These are phyloP conservation scores for Eubucco bourcierii DNA, from an alignment of 2,113 vertebrate genomes.

Conservation along the genomic window DNA sequence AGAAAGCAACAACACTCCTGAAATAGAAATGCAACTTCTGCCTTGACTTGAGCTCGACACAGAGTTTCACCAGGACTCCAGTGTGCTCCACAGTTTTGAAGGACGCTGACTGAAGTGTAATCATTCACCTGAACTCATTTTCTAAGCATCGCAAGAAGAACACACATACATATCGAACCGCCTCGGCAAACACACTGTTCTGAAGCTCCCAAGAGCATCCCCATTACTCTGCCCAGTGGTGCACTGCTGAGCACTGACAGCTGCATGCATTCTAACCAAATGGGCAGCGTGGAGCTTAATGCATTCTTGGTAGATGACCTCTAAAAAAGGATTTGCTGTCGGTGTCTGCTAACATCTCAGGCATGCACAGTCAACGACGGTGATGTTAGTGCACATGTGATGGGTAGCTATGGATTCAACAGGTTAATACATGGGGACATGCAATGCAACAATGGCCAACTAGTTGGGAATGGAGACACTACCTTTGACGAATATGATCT, in stretches of 20 bases:
- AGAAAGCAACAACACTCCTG: neutral
- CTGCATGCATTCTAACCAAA: slow-evolving; percentile 50
- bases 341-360: slow-evolving; percentile 29
- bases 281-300: neutral
- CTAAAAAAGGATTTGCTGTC: neutral
- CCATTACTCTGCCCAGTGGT: neutral
- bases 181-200: neutral
- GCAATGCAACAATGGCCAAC: slow-evolving; percentile 77
- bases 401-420: slow-evolving; percentile 4
- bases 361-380: slow-evolving; percentile 35
- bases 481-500: slow-evolving; percentile 95
- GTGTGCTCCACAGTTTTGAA: neutral
- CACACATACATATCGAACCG: neutral
- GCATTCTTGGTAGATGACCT: neutral
- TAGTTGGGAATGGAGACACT: slow-evolving; percentile 82
- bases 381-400: slow-evolving; percentile 71
- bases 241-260: neutral
- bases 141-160: neutral
- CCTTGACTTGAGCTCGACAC: neutral
- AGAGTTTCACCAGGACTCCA: neutral
- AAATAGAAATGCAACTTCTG: neutral
- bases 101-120: neutral
- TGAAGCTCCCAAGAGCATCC: neutral
- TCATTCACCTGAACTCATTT: neutral
- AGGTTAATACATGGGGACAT: slow-evolving; percentile 69